Conservation (phyloP, 2,113 vertebrate genomes). For the Heliornis fulica region DNA sequence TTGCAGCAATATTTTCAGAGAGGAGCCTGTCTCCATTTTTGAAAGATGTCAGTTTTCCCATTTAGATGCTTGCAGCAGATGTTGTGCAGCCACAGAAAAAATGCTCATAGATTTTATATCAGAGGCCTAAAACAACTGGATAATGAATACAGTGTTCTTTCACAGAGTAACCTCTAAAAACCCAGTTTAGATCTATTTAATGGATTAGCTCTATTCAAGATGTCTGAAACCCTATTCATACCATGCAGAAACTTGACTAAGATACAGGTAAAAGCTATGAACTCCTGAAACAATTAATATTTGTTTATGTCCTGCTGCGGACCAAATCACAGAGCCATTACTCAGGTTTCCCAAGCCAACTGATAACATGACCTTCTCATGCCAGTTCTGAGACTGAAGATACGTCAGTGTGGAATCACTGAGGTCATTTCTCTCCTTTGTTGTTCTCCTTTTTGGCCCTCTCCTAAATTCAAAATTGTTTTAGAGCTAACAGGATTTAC, state of each 20-base stretch:
- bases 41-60: neutral
- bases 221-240: neutral
- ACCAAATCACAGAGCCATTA: slow-evolving; percentile 15
- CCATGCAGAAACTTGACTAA: neutral
- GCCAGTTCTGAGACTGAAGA: slow-evolving; percentile 48
- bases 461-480: slow-evolving; percentile 54
- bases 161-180: neutral
- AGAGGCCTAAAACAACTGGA: neutral
- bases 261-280: neutral
- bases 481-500: slow-evolving; percentile 64
- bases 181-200: neutral
- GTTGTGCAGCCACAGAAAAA: neutral
- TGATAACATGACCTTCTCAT: slow-evolving; percentile 48
- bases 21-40: neutral
- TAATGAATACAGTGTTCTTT: neutral
- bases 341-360: slow-evolving; percentile 39
- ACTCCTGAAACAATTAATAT: neutral
- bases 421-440: slow-evolving; percentile 66
- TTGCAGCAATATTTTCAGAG: neutral
- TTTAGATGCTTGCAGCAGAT: too few species aligned
- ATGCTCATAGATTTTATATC: neutral
- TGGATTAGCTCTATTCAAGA: neutral
- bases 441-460: slow-evolving; percentile 48
- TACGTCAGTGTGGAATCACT: slow-evolving; percentile 10
- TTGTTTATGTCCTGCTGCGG: slow-evolving; percentile 42